Evolutionary conservation across 2,113 vertebrate genomes (phyloP), one percentile per base, ranked within the genome.

Genomic region (Centropristis striata): DNA sequence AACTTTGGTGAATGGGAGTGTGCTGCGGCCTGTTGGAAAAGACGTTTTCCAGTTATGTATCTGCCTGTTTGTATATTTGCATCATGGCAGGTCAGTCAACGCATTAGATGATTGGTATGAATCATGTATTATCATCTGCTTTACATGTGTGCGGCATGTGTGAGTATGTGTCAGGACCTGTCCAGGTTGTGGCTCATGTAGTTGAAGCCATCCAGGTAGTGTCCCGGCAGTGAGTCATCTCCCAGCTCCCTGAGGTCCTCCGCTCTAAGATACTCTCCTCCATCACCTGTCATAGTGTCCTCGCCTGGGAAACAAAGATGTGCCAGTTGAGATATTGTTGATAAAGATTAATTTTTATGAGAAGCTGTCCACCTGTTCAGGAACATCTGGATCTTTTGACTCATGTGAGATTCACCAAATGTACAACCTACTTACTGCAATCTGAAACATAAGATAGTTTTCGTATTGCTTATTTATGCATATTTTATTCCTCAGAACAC

Each of bases 281-380:
- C 97, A 80, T 99, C 98, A 7, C 98, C 98, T 1, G 97, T 99
- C 97, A 99, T 98, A 0, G 97, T 98, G 90, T 99, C 98, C 77
- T 99, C 98, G 75, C 97, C 98, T 99, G 88, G 18, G 81, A 82
- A 67, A 75, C 11, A 86, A 8, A 65, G 2, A 75, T 8, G 27
- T 21, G 2, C 21, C 8, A 58, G 23, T 63, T 66, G 25, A 50
- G 15, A 67, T 50, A 20, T 55, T n/a, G 37, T 9, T n/a, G 1
- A 16, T 3, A 21, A 53, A 23, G 4, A 63, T 21, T 21, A 3
- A 1, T 25, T 47, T 27, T 49, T n/a, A 47, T 13, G 4, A 51
- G 4, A 25, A 53, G 57, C 46, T 12, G n/a, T 41, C 36, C 15
- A 54, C n/a, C 6, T 28, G 23, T 5, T 7, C 23, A 32, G 51